Conservation (phyloP, 2,797 vertebrate species). For the Pteronotus mesoamericanus region DNA sequence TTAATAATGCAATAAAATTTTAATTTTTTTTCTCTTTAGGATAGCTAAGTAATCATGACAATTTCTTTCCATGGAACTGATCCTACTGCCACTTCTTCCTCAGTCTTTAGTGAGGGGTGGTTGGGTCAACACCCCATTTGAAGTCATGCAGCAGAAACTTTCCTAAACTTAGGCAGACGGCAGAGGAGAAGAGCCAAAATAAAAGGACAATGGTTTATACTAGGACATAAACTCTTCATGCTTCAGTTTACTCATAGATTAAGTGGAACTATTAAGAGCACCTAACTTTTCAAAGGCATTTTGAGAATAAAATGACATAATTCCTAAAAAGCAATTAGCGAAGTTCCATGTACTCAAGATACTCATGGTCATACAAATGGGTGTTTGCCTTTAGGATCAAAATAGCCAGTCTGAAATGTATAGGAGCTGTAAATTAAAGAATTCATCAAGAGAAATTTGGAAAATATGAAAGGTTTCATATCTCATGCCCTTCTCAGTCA, state of each 20-base stretch:
- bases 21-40: background rate
- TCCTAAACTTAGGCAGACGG: background rate
- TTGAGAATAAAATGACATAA: background rate
- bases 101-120: background rate
- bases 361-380: background rate
- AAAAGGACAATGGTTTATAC: background rate
- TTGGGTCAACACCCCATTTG: background rate
- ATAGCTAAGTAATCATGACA: background rate
- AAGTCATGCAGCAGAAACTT: background rate
- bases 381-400: background rate
- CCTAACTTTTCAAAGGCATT: background rate
- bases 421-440: background rate
- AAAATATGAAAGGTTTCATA: background rate
- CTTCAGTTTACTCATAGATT: background rate
- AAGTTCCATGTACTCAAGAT: background rate
- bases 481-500: background rate
- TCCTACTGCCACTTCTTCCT: background rate
- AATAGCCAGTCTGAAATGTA: background rate
- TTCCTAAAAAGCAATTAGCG: background rate
- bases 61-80: background rate
- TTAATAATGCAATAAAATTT: background rate
- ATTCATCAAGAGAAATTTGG: background rate
- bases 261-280: background rate
- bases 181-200: background rate
- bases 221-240: background rate